Evolutionary conservation across 2,113 vertebrate species (phyloP), one percentile per base, ranked within the genome.

Genomic region (Leucosticte australis): DNA sequence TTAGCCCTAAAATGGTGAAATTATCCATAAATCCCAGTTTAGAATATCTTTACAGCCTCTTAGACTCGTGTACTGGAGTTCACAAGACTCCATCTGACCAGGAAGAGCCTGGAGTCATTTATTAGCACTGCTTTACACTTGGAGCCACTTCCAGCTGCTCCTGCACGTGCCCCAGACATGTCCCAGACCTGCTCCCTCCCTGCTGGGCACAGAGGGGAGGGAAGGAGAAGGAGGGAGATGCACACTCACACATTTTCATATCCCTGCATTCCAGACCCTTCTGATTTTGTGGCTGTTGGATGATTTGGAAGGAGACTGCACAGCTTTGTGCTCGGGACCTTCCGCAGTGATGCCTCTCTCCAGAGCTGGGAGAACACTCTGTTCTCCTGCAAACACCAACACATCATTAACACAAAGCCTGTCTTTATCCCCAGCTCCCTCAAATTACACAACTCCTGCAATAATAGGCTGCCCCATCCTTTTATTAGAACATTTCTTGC

Each of bases 391-490:
- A 85, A 49, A 76, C 88, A 88, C 62, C 82, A 80, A 3, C 33
- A 9, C 64, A 13, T 81, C 28, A 93, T 83, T 92, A 90, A 35
- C 56, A 49, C 2, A 0, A 49, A 84, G 59, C 57, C 44, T 88
- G 67, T 64, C 90, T 93, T 96, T 90, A 95, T 83, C 73, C 84
- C 35, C 13, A 6, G 63, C 86, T 92, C 87, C 76, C 65, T 92
- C 83, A 20, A 84, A 89, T 91, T 63, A 91, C 52, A 82, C 56
- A 92, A 81, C 71, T 70, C 44, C 27, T 87, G 65, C 89, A 87
- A 55, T 46, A 85, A 85, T 7, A 81, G 75, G 37, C 50, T 77
- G 52, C 62, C 71, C 59, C 73, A 21, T 79, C 73, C 60, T 60
- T 90, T 59, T 28, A 68, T 64, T 24, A n/a, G 30, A 63, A 3